These are phyloP conservation scores for Leptodactylus fallax DNA, from an alignment of 2,797 vertebrate genomes.

Conservation along the genomic window DNA sequence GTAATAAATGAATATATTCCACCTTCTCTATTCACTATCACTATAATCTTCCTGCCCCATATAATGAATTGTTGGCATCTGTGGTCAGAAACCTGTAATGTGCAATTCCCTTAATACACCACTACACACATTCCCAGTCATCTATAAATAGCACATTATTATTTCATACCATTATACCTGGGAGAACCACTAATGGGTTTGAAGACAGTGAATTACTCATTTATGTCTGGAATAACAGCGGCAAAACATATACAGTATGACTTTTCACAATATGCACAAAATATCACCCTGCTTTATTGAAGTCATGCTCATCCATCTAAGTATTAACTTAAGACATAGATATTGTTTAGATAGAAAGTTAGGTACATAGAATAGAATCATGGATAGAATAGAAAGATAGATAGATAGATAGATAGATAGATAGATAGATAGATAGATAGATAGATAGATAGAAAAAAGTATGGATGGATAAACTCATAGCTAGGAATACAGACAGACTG, in stretches of 20 bases:
- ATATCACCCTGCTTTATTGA: not conserved
- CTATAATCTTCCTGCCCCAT: not conserved
- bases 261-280: not conserved
- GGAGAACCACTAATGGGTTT: slow-evolving; percentile 34
- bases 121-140: slow-evolving; percentile 21
- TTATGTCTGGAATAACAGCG: slow-evolving; percentile 9
- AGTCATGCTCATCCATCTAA: not conserved
- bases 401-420: not conserved
- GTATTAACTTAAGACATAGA: not conserved
- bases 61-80: slow-evolving; percentile 52
- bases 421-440: not conserved
- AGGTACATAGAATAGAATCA: not conserved
- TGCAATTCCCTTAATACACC: slow-evolving; percentile 44
- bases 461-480: too few relatives aligned
- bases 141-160: slow-evolving; percentile 57
- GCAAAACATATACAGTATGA: not conserved
- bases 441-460: too few relatives aligned
- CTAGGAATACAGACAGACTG: too few relatives aligned
- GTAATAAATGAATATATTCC: slow-evolving; percentile 4
- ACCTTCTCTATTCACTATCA: slow-evolving; percentile 15
- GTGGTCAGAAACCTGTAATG: slow-evolving; percentile 42
- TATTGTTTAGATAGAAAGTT: not conserved
- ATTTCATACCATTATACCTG: slow-evolving; percentile 57
- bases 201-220: slow-evolving; percentile 38
- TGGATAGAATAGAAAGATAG: not conserved